These are phyloP conservation scores for Patiria miniata DNA, from an alignment of 35 echinoderm and acorn worm genomes.

Conservation along the genomic window DNA sequence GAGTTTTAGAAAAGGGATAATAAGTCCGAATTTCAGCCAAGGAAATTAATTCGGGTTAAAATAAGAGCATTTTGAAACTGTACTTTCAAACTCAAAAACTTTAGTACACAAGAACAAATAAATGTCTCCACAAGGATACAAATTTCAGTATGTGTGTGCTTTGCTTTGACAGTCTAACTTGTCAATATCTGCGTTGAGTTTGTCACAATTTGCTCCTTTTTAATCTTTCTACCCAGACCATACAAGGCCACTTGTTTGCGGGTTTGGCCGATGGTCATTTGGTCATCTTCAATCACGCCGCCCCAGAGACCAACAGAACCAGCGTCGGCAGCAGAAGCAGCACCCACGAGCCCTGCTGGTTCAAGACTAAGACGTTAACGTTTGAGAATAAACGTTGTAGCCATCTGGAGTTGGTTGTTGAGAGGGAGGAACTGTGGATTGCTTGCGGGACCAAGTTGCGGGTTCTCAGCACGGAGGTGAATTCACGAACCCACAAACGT, in stretches of 20 bases:
- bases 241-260: slow-evolving; percentile 23
- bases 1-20: too few relatives aligned
- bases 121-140: too few relatives aligned
- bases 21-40: too few relatives aligned
- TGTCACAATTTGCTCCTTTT: too few relatives aligned
- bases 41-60: too few relatives aligned
- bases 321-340: neutral
- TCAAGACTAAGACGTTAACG: neutral
- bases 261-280: slow-evolving; percentile 40
- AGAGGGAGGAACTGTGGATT: slow-evolving; percentile 44
- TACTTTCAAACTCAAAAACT: too few relatives aligned
- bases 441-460: slow-evolving; percentile 21
- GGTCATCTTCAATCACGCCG: slow-evolving; percentile 38
- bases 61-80: too few relatives aligned
- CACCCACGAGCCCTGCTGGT: neutral
- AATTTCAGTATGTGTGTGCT: too few relatives aligned
- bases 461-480: slow-evolving; percentile 7
- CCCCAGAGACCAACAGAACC: neutral
- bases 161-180: too few relatives aligned
- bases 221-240: neutral
- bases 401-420: neutral
- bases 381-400: neutral
- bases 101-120: too few relatives aligned
- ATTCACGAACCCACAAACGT: neutral
- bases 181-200: too few relatives aligned